Evolutionary conservation across 2,797 vertebrate genomes (phyloP), one percentile per base, ranked within the genome.

Genomic region (Stomatorhinus walkeri): DNA sequence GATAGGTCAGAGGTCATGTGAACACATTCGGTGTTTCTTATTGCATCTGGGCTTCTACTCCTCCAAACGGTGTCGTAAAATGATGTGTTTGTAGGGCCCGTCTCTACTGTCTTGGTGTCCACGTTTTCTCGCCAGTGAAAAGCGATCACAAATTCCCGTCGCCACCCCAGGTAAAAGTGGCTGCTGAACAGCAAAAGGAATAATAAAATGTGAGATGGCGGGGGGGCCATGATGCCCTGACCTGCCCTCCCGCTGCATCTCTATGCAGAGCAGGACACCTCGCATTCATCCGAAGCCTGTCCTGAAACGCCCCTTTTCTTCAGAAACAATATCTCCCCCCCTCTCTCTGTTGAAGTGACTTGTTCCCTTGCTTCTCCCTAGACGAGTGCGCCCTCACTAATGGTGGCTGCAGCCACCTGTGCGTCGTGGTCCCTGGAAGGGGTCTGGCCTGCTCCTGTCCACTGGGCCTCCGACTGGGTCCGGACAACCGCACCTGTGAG

Each of bases 341-440:
- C 3, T 3, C 32, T 49, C 22, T 90, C 22, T 16, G 43, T 7
- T 90, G 7, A 52, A 4, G 48, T 85, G 59, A 14, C 59, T 51
- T 28, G 40, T 43, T n/a, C 12, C 3, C 7, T 36, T 81, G 2
- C 24, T 88, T 24, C 92, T 83, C 61, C 12, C 2, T 93, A 99
- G 98, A 98, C 86, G 94, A 98, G 93, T 99, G 98, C 91, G 96
- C 97, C 0, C 94, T 98, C 89, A 98, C 97, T 91, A 97, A 98
- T 89, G 98, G 98, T 61, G 98, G 98, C 87, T 99, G 98, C 93
- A 99, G 98, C 92, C 97, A 99, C 94, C 97, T 97, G 90, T 99
- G 98, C 90, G 97, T 96, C 0, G 96, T 98, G 89, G 96, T 97
- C 91, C 98, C 98, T 16, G 98, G 97, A 89, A 96, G 95, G 94